Evolutionary conservation across 2,888 invertebrate species (phyloP).

Genomic region (Tanytarsus gracilentus): DNA sequence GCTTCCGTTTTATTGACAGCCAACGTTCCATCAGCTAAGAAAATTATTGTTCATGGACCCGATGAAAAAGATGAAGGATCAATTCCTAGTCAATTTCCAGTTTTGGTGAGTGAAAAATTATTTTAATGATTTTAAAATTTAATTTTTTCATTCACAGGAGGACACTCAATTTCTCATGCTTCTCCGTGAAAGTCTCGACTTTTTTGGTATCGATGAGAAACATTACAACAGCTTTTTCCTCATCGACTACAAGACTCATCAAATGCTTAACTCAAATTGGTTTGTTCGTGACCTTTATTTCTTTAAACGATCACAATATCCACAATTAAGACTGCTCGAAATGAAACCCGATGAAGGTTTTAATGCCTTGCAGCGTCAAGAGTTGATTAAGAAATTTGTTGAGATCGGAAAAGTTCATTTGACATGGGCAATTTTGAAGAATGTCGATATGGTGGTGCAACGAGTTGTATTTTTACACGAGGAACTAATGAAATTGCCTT

Average conservation of each 20-base stretch:
- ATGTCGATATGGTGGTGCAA: constrained; percentile 69
- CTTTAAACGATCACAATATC: constrained; percentile 95
- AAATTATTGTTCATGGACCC: constrained; percentile 93
- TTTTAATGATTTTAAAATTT: neutral
- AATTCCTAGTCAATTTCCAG: constrained; percentile 96
- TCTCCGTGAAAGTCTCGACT: constrained; percentile 89
- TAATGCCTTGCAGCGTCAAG: constrained; percentile 80
- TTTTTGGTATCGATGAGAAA: constrained; percentile 90
- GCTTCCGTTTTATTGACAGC: constrained; percentile 95
- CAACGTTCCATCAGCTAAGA: constrained; percentile 98
- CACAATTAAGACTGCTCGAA: constrained; percentile 86
- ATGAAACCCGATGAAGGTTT: constrained; percentile 90
- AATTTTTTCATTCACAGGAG: constrained; percentile 53
- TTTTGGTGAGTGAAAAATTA: constrained; percentile 39
- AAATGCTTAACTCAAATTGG: constrained; percentile 90
- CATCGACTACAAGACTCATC: constrained; percentile 98
- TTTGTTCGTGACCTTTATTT: constrained; percentile 94
- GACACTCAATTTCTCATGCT: constrained; percentile 94
- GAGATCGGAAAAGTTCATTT: constrained; percentile 93
- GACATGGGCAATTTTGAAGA: constrained; percentile 86
- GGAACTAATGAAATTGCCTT: constrained; percentile 95
- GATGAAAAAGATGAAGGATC: constrained; percentile 63
- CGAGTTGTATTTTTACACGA: constrained; percentile 84
- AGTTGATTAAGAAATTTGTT: constrained; percentile 85
- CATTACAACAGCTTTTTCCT: constrained; percentile 85